Conservation (phyloP, 2,888 invertebrate genomes). For the Napeogenes sylphis region DNA sequence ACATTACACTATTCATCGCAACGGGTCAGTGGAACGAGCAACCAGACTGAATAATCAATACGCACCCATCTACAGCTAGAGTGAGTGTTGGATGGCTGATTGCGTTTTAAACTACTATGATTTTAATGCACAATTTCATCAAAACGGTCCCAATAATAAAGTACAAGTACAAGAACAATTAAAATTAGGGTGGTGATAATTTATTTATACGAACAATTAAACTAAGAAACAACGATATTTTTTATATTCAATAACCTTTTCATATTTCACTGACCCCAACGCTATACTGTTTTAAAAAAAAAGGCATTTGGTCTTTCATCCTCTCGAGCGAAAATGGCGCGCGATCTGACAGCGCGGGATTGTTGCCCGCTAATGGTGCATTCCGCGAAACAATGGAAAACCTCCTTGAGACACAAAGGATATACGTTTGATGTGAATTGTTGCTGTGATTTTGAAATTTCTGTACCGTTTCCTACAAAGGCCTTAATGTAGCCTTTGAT, state of each 20-base stretch:
- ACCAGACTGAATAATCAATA: too few species aligned
- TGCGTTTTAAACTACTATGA: too few species aligned
- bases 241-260: neutral
- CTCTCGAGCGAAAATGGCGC: constrained; percentile 57
- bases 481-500: constrained; percentile 34
- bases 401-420: constrained; percentile 61
- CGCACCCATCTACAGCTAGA: neutral
- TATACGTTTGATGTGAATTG: constrained; percentile 66
- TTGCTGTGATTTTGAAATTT: constrained; percentile 44
- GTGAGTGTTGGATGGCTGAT: neutral
- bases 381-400: constrained; percentile 65
- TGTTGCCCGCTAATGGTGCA: constrained; percentile 69
- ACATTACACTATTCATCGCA: too few species aligned
- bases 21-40: too few species aligned
- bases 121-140: too few species aligned
- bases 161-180: too few species aligned
- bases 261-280: constrained; percentile 19
- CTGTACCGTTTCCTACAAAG: constrained; percentile 31
- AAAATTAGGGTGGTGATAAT: too few species aligned
- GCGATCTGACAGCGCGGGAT: constrained; percentile 64
- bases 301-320: constrained; percentile 36
- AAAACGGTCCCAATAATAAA: too few species aligned
- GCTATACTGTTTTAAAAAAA: constrained; percentile 14
- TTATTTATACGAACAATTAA: neutral
- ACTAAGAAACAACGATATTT: neutral